Evolutionary conservation across 1,140 invertebrate genomes (phyloP).

Genomic region (Drosophila truncata): DNA sequence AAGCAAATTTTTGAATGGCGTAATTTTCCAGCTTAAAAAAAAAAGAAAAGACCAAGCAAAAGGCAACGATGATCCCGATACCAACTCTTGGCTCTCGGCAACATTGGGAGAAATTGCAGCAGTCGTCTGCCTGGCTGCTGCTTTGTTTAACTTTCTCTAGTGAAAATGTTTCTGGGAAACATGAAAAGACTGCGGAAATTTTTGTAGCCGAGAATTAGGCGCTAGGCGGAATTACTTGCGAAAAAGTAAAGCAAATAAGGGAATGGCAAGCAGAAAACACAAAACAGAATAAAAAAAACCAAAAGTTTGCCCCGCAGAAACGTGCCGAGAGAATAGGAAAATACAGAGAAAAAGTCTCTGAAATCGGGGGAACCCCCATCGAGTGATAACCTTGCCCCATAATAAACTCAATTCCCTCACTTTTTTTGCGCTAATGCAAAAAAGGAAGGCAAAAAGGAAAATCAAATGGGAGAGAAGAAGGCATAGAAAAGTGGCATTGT

Average conservation of each 20-base stretch:
- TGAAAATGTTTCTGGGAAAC: slow-evolving; percentile 25
- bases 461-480: slow-evolving; percentile 7
- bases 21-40: slow-evolving; percentile 54
- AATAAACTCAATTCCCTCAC: slow-evolving; percentile 67
- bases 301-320: slow-evolving; percentile 63
- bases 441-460: slow-evolving; percentile 11
- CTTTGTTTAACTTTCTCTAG: slow-evolving; percentile 70
- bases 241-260: slow-evolving; percentile 75
- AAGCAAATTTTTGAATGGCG: slow-evolving; percentile 75
- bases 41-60: background rate
- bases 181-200: slow-evolving; percentile 46
- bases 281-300: slow-evolving; percentile 32
- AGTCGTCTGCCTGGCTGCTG: slow-evolving; percentile 19
- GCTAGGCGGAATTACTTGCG: slow-evolving; percentile 69
- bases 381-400: slow-evolving; percentile 45
- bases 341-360: background rate
- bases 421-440: slow-evolving; percentile 48
- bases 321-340: slow-evolving; percentile 23
- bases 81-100: background rate
- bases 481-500: slow-evolving; percentile 69
- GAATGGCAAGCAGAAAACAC: slow-evolving; percentile 36
- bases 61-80: slow-evolving; percentile 22
- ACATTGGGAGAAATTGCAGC: slow-evolving; percentile 56
- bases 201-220: slow-evolving; percentile 67
- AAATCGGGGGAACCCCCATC: slow-evolving; percentile 14